These are phyloP conservation scores for Drosophila subquinaria DNA, from an alignment of 2,888 invertebrate genomes.

Conservation along the genomic window DNA sequence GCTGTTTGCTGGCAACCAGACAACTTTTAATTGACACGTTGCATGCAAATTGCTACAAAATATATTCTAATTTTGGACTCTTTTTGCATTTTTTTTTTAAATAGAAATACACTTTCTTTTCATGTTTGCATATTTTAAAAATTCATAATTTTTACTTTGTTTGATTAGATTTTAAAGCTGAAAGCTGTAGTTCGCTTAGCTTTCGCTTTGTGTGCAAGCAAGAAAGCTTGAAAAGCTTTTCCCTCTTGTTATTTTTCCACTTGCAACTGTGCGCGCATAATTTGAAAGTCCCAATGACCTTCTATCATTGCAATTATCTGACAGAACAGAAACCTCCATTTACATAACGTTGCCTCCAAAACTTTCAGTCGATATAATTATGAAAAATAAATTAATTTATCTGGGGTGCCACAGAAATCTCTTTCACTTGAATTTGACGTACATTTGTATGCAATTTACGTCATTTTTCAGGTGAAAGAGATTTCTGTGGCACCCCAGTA, in stretches of 20 bases:
- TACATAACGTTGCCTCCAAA: background rate
- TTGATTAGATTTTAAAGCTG: conserved; percentile 17
- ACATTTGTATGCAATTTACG: no score
- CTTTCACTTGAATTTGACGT: no score
- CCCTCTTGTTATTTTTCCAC: background rate
- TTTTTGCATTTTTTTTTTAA: background rate
- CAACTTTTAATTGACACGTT: conserved; percentile 23
- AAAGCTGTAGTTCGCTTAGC: conserved; percentile 56
- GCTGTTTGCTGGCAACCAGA: background rate
- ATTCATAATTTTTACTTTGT: background rate
- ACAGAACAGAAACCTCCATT: background rate
- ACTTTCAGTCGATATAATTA: background rate
- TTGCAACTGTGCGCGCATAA: conserved; percentile 53
- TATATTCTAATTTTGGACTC: background rate
- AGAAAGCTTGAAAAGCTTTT: conserved; percentile 60
- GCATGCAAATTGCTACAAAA: background rate
- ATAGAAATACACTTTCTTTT: no score
- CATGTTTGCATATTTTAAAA: background rate
- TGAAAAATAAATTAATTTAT: background rate
- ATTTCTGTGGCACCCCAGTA: no score
- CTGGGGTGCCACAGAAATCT: no score
- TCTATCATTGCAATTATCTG: background rate
- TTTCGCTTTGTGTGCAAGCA: conserved; percentile 37
- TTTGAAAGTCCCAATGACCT: conserved; percentile 24
- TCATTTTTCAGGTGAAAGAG: no score